These are phyloP conservation scores for Xestia rhomboidea DNA, from an alignment of 2,888 invertebrate species.

Conservation along the genomic window DNA sequence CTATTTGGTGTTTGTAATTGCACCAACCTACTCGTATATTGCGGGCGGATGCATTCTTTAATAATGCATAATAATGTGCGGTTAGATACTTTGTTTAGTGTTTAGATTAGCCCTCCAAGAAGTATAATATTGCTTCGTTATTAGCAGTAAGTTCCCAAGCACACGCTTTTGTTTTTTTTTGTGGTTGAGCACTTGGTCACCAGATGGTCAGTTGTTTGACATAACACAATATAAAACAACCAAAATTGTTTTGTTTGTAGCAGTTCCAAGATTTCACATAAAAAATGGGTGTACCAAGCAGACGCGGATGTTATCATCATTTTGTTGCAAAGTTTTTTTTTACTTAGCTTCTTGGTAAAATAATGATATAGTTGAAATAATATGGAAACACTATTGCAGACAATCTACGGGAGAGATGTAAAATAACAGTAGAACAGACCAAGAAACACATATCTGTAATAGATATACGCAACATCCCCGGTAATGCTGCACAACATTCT, in stretches of 20 bases:
- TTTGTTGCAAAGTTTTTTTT: neutral
- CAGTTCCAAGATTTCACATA: constrained; percentile 67
- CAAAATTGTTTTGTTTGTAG: constrained; percentile 73
- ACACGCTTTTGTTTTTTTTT: constrained; percentile 67
- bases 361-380: constrained; percentile 1
- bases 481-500: constrained; percentile 52
- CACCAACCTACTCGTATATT: neutral
- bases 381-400: neutral
- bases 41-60: neutral
- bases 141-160: constrained; percentile 48
- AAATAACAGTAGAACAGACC: neutral
- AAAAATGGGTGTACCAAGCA: constrained; percentile 3
- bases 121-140: constrained; percentile 26
- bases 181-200: constrained; percentile 82
- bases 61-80: neutral
- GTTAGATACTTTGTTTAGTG: constrained; percentile 20
- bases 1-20: neutral
- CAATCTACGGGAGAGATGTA: neutral
- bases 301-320: neutral
- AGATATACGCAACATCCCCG: constrained; percentile 19
- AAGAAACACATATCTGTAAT: constrained; percentile 4
- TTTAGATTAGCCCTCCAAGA: constrained; percentile 25
- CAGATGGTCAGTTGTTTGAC: constrained; percentile 85
- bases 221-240: constrained; percentile 73
- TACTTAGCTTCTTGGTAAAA: neutral